Evolutionary conservation across 2,888 invertebrate species (phyloP), one percentile per base, ranked within the genome.

Genomic region (Folsomia candida): DNA sequence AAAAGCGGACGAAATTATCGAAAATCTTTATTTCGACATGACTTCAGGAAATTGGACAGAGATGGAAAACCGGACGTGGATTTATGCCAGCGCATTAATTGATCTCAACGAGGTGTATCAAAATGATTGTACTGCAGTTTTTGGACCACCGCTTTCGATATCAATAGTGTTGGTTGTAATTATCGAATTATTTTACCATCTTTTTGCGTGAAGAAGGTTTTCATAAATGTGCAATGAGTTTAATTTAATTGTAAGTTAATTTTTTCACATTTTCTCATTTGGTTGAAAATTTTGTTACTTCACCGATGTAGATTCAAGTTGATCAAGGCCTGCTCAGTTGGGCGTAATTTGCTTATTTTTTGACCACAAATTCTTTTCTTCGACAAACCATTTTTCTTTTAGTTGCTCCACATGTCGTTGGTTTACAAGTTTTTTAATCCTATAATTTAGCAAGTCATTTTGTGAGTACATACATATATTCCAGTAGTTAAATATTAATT

Each of bases 361-460:
- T 9, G 47, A 47, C 47, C 47, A 47, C 47, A 47, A 47, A 9
- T 9, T 11, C 18, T 54, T 14, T 54, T 4, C 54, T 54, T 54
- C 54, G n/a, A 14, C n/a, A 54, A 54, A 54, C 54, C 54, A 54
- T 54, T 54, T 54, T 54, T 54, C 54, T 14, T 14, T 6, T n/a
- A 54, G 54, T 54, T 54, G 54, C 54, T 54, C 54, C 6, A 54
- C 20, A 54, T 54, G 54, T 54, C 54, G 54, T 54, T 54, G 54
- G n/a, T 54, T 54, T 6, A 22, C 22, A 6, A 54, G 20, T 22
- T 54, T 54, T 22, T 54, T 18, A 20, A 54, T 54, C 20, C 54
- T 54, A 54, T 14, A 54, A 22, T 47, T 47, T 11, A n/a, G n/a
- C n/a, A n/a, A n/a, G n/a, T n/a, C n/a, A n/a, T n/a, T n/a, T n/a